phyloP scores from a whole-genome alignment of 2,888 invertebrate genomes.

The Himalopsyche tibetana region DNA sequence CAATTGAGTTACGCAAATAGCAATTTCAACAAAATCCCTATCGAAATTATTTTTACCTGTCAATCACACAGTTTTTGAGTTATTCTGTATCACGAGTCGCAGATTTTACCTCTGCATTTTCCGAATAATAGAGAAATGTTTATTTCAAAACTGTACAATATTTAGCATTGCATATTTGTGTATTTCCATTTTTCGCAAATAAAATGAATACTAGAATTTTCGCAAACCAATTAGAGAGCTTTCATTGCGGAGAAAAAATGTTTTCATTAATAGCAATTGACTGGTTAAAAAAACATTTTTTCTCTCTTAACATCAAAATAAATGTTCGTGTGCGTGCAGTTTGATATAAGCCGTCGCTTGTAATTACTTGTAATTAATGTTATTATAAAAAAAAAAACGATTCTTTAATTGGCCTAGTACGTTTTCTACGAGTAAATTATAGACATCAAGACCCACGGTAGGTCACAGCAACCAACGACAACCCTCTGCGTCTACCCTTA shows the following conservation, averaged over 20 bases:
- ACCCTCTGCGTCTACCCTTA: too few species aligned
- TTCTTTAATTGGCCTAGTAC: too few species aligned
- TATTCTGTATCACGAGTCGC: conserved; percentile 10
- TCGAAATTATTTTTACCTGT: conserved; percentile 11
- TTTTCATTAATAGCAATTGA: too few species aligned
- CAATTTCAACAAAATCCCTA: conserved; percentile 1
- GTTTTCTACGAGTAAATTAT: too few species aligned
- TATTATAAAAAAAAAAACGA: too few species aligned
- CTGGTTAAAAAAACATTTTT: too few species aligned
- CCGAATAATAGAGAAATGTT: background rate
- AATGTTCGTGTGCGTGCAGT: too few species aligned
- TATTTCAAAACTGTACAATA: background rate
- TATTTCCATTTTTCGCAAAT: background rate
- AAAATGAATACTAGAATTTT: background rate
- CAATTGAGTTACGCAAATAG: conserved; percentile 2
- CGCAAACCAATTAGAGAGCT: background rate
- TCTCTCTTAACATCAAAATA: too few species aligned
- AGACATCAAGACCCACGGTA: too few species aligned
- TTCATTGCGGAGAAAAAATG: background rate
- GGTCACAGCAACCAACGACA: too few species aligned
- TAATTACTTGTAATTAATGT: too few species aligned
- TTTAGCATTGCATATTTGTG: background rate
- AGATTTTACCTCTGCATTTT: conserved; percentile 2
- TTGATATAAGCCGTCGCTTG: too few species aligned
- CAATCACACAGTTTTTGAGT: conserved; percentile 1